A percentile compares a stretch with the other conserved stretches of the same genome.
phyloP scores from a whole-genome alignment of 2,888 invertebrate genomes.

The Hydrotaea cyrtoneurina region DNA sequence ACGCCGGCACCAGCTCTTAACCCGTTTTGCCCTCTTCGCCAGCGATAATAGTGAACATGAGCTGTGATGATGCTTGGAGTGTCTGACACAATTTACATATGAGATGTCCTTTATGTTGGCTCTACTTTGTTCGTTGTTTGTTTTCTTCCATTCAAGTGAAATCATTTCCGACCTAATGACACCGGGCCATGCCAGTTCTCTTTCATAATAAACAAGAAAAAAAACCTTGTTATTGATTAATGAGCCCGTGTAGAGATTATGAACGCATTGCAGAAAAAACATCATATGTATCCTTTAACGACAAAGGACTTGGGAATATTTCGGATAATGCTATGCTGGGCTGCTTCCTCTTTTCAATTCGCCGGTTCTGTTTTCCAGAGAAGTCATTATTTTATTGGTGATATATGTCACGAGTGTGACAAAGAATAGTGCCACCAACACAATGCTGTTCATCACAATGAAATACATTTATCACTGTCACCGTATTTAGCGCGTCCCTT shows the following conservation, averaged over 20 bases:
- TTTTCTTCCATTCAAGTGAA: background rate
- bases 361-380: background rate
- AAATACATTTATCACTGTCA: conserved; percentile 58
- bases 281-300: background rate
- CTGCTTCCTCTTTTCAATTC: background rate
- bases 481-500: background rate
- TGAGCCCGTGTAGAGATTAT: conserved; percentile 22
- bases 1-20: conserved; percentile 11
- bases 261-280: background rate
- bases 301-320: no score
- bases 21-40: background rate
- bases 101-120: conserved; percentile 4
- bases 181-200: background rate
- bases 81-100: background rate
- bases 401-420: conserved; percentile 7
- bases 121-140: background rate
- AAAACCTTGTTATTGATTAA: conserved; percentile 14
- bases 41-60: background rate
- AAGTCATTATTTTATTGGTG: conserved; percentile 35
- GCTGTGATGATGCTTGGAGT: background rate
- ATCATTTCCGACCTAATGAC: conserved; percentile 23
- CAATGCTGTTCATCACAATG: conserved; percentile 22
- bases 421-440: conserved; percentile 16
- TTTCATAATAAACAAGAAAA: background rate
- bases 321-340: no score